Evolutionary conservation across 2,888 invertebrate species (phyloP), one percentile per base, ranked within the genome.

Genomic region (Bellardia pandia): DNA sequence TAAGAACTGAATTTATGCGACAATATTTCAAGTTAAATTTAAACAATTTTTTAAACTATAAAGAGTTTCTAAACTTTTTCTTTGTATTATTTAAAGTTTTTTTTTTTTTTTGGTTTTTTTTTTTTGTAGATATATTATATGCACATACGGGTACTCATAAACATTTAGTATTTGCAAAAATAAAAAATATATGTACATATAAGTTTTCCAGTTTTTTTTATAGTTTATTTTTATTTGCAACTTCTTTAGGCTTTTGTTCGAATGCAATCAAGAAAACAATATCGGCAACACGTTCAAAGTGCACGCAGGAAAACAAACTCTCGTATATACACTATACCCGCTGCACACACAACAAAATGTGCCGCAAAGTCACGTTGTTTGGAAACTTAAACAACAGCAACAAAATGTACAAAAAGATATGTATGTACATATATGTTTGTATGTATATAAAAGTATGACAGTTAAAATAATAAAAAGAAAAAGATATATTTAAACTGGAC

Each of bases 241-340:
- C 83, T 83, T 77, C 79, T 78, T 78, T 40, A 40, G 85, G 79
- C 87, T 85, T 87, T 85, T 85, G 85, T 85, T 82, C 71, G 80
- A 87, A 78, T 85, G 87, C 87, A 87, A 87, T 87, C 87, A 82
- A 82, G 51, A 30, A 81, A 78, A 77, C 81, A 82, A 75, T 87
- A 87, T 87, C 87, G 85, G 87, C 87, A 81, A 87, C 87, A 87
- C 87, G 87, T 87, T 87, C 85, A 87, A 87, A 87, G 87, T 87
- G 87, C 87, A 87, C 74, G 85, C 87, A 81, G 87, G 81, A 77
- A 85, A 81, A 82, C 69, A 56, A 79, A 84, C 71, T 66, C 45
- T 64, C 53, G 45, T 74, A 72, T 60, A 40, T 30, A n/a, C 56
- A 58, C 79, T 51, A 30, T 23, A 56, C 45, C 45, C 33, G 40